Evolutionary conservation across 2,797 vertebrate species (phyloP), one percentile per base, ranked within the genome.

Genomic region (Erpetoichthys calabaricus): DNA sequence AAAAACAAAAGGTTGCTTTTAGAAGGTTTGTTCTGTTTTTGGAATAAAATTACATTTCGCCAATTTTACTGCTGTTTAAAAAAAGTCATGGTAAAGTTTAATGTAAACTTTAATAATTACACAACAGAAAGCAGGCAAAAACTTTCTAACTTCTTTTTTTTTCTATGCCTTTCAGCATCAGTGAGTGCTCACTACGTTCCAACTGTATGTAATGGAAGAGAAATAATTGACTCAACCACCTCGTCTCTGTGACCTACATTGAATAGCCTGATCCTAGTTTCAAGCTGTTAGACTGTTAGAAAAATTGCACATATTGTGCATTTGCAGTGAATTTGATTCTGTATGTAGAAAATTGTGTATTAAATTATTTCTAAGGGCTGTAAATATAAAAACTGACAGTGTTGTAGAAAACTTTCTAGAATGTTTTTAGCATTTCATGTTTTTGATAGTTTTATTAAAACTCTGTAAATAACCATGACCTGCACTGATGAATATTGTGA

Each of bases 281-380:
- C 56, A 59, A 75, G 73, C 80, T 81, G 81, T 83, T 83, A 85
- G 91, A 92, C 89, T 92, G 90, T 93, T 94, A 92, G 86, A 79
- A 67, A 76, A 86, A 72, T 75, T 81, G 84, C 77, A 81, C 85
- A 78, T 64, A 77, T 80, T 80, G 70, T 80, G 76, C 76, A 66
- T 66, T 71, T 63, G 67, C 64, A 42, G 75, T 75, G 70, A 75
- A 73, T 70, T 85, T 74, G 87, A 80, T 80, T 79, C 84, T 82
- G 89, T 74, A 85, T 93, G 90, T 96, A 94, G 91, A 93, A 89
- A 25, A 90, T 80, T 81, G 86, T 91, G 86, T 88, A 88, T 91
- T 93, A 94, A 92, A 94, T 96, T 97, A 96, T 98, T 99, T 97
- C 95, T 89, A 91, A 95, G 92, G 89, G 87, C 70, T 93, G 91